Percentiles rank a stretch among this genome's conserved stretches.
Conservation (phyloP, 2,113 vertebrate genomes). For the Anoplopoma fimbria region DNA sequence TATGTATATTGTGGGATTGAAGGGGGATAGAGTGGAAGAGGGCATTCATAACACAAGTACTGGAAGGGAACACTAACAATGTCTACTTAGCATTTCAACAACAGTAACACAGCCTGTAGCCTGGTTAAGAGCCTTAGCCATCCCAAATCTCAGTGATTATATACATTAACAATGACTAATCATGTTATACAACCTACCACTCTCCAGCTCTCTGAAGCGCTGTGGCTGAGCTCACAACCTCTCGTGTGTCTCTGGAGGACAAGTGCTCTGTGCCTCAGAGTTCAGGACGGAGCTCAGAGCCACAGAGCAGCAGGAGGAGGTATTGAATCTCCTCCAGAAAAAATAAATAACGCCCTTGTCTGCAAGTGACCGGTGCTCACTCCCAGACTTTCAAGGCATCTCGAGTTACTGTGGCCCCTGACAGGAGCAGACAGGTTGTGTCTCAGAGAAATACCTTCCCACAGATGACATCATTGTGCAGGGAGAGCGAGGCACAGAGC, state of each 20-base stretch:
- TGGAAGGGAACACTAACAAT: constrained; percentile 22
- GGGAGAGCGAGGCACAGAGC: constrained; percentile 46
- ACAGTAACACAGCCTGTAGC: constrained; percentile 44
- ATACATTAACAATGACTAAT: constrained; percentile 69
- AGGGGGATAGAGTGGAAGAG: constrained; percentile 14
- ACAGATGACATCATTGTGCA: constrained; percentile 81
- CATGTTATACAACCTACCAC: constrained; percentile 58
- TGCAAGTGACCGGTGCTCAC: constrained; percentile 81
- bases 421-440: constrained; percentile 84
- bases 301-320: constrained; percentile 64
- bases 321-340: constrained; percentile 81
- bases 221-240: constrained; percentile 54
- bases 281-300: constrained; percentile 52
- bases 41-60: constrained; percentile 2
- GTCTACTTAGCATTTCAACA: constrained; percentile 51
- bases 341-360: constrained; percentile 86
- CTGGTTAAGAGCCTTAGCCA: constrained; percentile 55
- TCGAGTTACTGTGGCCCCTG: constrained; percentile 82
- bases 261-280: constrained; percentile 53
- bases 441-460: constrained; percentile 83
- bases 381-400: constrained; percentile 82
- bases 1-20: constrained; percentile 20
- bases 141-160: constrained; percentile 55
- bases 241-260: constrained; percentile 58
- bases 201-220: constrained; percentile 44